Evolutionary conservation across 2,888 invertebrate species (phyloP), one percentile per base, ranked within the genome.

Genomic region (Bellardia pandia): DNA sequence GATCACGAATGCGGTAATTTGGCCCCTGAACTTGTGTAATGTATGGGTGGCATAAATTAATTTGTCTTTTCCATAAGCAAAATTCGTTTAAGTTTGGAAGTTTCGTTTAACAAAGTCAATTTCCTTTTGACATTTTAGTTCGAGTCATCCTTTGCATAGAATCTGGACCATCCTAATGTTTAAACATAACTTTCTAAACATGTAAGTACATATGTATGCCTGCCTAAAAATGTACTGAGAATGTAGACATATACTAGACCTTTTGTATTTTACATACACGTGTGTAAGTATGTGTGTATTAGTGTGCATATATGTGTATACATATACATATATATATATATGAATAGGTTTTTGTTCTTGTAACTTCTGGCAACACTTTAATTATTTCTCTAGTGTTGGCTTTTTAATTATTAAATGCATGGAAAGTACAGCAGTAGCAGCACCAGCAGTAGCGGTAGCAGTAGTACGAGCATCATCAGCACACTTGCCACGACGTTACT

Each of bases 331-430:
- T 71, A 64, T 71, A n/a, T 60, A 11, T 86, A 8, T 86, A 23
- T 82, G 30, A 64, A 69, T 56, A 23, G 68, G 53, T 68, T 0
- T 72, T 69, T 37, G 37, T 37, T 37, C 37, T 40, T 76, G 33
- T 66, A 87, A 88, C 91, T 90, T 76, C 88, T 90, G 91, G 89
- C 90, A 91, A 91, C 92, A 91, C 92, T 91, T 92, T 90, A 92
- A 92, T 92, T 91, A 92, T 92, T 91, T 91, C 89, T 89, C 88
- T 90, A 90, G 92, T 90, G 91, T 89, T 92, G 91, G 91, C 91
- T 89, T 92, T 92, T 92, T 92, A 92, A 92, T 92, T 92, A 92
- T 92, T 91, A 91, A 92, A 91, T 91, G 76, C 66, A 71, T 48
- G 69, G 60, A 83, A 78, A 74, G 40, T 51, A 64, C 60, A 69